Base-by-base conservation (phyloP, 2,888 invertebrate genomes). In the Nineta flava region DNA sequence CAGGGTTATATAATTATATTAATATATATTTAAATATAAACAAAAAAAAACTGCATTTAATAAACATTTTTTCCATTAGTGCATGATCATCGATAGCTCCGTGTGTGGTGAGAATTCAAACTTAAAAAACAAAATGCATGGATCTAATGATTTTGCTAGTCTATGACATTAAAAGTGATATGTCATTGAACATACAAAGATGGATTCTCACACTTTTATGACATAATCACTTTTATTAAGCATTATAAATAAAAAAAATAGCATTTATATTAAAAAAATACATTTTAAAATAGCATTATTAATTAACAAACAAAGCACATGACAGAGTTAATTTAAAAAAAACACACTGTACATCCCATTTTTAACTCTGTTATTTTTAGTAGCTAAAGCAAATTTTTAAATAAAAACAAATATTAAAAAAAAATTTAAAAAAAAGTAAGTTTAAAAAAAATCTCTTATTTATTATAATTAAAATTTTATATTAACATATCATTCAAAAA, bases 121-220 rank as follows among this genome's bases (percentile, higher is more conserved):
- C 62, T 61, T 60, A 57, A 57, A 55, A 59, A 59, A 60, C n/a
- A n/a, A n/a, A n/a, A n/a, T n/a, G 59, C 59, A 56, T 53, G 62
- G 61, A 62, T 61, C 63, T 61, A 61, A 61, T 58, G 54, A 52
- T 47, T 51, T 49, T 49, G 38, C 43, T 41, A 41, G 15, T 41
- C 15, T 41, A 41, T 16, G 3, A 47, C n/a, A n/a, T 26, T 26
- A 26, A 26, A 26, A 26, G 26, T 26, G 26, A 7, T 26, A 26
- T 26, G 26, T 26, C 26, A 26, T 26, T 26, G 26, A 26, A 26
- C 26, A 26, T 26, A 26, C 26, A 3, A 26, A 26, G 26, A 26
- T 26, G 26, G 26, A 26, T 26, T 26, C 26, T 26, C 26, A 26
- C 26, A 26, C 26, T 26, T 26, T 26, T 26, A 26, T 26, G 26